phyloP scores from a whole-genome alignment of 2,113 vertebrate genomes.

The Arizona elegans region DNA sequence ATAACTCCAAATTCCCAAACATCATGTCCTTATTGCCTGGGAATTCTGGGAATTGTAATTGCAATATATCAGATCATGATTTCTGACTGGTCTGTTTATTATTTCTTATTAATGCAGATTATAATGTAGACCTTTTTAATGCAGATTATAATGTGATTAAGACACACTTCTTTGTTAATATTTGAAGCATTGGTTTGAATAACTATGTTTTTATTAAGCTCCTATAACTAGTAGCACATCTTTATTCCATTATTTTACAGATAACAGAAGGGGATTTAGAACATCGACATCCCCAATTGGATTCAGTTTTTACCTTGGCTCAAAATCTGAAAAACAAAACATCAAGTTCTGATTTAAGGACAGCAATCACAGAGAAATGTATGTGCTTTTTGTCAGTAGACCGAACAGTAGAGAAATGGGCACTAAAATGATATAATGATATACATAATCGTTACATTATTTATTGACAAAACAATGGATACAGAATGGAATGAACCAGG shows the following conservation, averaged over 20 bases:
- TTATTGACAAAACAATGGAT: not conserved
- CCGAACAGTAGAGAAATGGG: not conserved
- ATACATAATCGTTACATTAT: not conserved
- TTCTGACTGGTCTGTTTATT: not conserved
- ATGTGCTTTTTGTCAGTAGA: conserved; percentile 40
- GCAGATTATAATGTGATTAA: not conserved
- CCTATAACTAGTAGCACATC: not conserved
- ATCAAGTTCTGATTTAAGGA: conserved; percentile 87
- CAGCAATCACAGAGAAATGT: conserved; percentile 93
- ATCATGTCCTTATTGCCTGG: not conserved
- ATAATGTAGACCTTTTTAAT: not conserved
- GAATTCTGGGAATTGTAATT: not conserved
- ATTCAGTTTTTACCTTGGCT: conserved; percentile 91
- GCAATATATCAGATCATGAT: not conserved
- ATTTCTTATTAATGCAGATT: not conserved
- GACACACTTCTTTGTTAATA: not conserved
- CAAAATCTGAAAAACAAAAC: conserved; percentile 99
- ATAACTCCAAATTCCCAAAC: not conserved
- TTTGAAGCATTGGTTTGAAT: not conserved
- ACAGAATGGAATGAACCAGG: not conserved
- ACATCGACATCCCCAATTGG: conserved; percentile 88
- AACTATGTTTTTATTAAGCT: not conserved
- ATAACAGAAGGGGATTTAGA: conserved; percentile 91
- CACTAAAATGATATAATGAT: not conserved
- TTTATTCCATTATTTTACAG: conserved; percentile 62